phyloP scores from a whole-genome alignment of 2,113 vertebrate genomes.

The Dipodomys ordii region DNA sequence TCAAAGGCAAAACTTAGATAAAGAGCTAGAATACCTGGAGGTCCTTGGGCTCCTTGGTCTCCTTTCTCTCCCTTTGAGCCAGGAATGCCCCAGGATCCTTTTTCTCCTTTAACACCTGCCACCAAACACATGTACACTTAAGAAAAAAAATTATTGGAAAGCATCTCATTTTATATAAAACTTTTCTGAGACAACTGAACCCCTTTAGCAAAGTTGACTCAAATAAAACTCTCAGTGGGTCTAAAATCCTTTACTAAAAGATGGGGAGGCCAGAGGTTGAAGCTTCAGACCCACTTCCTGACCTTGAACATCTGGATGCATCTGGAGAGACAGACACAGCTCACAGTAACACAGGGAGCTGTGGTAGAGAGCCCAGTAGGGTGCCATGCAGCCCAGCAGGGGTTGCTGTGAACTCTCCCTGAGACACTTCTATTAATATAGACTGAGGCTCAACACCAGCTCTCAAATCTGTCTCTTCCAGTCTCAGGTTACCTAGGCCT shows the following conservation, averaged over 20 bases:
- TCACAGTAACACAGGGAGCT: background rate
- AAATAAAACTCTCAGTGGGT: background rate
- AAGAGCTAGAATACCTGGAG: slow-evolving; percentile 85
- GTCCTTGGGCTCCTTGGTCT: slow-evolving; percentile 91
- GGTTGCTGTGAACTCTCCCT: no score
- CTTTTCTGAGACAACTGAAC: background rate
- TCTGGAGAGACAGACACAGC: background rate
- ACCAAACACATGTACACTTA: slow-evolving; percentile 52
- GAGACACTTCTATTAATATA: fast-evolving
- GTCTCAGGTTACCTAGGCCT: background rate
- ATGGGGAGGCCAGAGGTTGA: background rate
- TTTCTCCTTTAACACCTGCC: slow-evolving; percentile 84
- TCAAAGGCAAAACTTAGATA: background rate
- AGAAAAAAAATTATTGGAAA: background rate
- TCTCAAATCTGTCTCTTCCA: background rate
- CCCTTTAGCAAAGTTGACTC: background rate
- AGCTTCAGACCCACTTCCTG: background rate
- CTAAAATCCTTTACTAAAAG: slow-evolving; percentile 2
- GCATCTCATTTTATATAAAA: background rate
- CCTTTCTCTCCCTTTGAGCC: slow-evolving; percentile 94
- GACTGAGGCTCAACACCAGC: background rate
- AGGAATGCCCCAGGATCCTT: slow-evolving; percentile 82
- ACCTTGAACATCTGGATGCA: background rate
- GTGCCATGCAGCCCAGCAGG: background rate
- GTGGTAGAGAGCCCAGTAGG: background rate